Evolutionary conservation across 2,113 vertebrate genomes (phyloP).

Genomic region (Anthoscopus minutus): DNA sequence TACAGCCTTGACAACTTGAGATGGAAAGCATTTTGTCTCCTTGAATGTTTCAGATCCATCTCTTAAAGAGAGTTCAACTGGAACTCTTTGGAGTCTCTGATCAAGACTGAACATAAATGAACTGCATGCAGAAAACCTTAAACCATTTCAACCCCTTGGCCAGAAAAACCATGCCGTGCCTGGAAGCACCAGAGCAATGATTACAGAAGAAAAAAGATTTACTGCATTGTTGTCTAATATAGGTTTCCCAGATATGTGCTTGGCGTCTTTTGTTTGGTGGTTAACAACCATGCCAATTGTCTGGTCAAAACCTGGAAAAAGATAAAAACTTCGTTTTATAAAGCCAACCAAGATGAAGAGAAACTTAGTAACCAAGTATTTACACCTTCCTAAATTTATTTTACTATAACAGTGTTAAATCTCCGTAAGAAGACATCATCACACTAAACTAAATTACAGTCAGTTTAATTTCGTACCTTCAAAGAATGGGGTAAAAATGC

Average conservation of each 20-base stretch:
- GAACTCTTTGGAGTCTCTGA: not conserved
- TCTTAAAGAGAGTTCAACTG: not conserved
- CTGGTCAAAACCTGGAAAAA: conserved; percentile 82
- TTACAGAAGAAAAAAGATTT: conserved; percentile 90
- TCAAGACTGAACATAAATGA: not conserved
- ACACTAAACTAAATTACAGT: not conserved
- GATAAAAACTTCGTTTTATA: not conserved
- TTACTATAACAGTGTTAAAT: not conserved
- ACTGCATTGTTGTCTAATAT: conserved; percentile 94
- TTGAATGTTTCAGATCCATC: not conserved
- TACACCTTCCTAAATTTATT: not conserved
- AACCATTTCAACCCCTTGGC: conserved; percentile 72
- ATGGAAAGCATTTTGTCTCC: not conserved
- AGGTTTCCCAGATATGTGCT: conserved; percentile 85
- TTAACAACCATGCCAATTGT: conserved; percentile 84
- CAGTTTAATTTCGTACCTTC: not conserved
- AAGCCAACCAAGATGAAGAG: not conserved
- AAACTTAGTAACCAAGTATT: not conserved
- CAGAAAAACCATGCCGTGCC: conserved; percentile 83
- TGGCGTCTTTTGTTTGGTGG: conserved; percentile 73
- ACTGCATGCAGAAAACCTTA: not conserved
- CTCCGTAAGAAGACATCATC: not conserved
- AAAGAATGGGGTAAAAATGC: not conserved
- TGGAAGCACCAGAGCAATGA: conserved; percentile 85
- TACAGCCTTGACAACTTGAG: not conserved